Evolutionary conservation across 2,797 vertebrate species (phyloP).

Genomic region (Lagorchestes hirsutus): DNA sequence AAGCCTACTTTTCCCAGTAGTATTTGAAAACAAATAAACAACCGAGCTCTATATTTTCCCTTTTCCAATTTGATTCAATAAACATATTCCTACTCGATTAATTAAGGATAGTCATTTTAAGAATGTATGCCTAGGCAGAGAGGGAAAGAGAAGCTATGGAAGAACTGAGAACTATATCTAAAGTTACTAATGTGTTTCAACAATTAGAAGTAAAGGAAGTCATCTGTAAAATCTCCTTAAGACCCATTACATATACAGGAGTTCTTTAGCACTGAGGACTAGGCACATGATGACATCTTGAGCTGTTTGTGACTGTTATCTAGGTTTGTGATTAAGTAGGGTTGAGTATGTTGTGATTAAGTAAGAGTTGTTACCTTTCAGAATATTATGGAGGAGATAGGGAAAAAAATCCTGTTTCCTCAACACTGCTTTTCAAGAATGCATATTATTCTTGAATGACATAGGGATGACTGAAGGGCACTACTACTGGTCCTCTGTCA

Average conservation of each 20-base stretch:
- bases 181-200: background rate
- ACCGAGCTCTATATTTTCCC: background rate
- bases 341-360: background rate
- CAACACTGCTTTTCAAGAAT: constrained; percentile 67
- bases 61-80: background rate
- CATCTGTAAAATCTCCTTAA: background rate
- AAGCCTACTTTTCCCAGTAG: background rate
- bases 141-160: background rate
- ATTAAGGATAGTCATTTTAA: background rate
- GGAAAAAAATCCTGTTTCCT: background rate
- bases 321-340: background rate
- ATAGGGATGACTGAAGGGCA: constrained; percentile 64
- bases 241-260: background rate
- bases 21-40: background rate
- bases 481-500: background rate
- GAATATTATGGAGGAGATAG: background rate
- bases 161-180: background rate
- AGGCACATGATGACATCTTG: background rate
- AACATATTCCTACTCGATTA: background rate
- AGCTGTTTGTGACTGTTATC: background rate
- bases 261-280: background rate
- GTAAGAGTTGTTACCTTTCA: background rate
- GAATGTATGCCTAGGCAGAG: background rate
- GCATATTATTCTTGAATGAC: constrained; percentile 40
- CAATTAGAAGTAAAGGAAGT: background rate